A percentile compares a stretch with the other conserved stretches of the same genome.
Evolutionary conservation across 30 jellyfish, hydroid and myxozoan species (phyloP).

Genomic region (Clytia hemisphaerica): DNA sequence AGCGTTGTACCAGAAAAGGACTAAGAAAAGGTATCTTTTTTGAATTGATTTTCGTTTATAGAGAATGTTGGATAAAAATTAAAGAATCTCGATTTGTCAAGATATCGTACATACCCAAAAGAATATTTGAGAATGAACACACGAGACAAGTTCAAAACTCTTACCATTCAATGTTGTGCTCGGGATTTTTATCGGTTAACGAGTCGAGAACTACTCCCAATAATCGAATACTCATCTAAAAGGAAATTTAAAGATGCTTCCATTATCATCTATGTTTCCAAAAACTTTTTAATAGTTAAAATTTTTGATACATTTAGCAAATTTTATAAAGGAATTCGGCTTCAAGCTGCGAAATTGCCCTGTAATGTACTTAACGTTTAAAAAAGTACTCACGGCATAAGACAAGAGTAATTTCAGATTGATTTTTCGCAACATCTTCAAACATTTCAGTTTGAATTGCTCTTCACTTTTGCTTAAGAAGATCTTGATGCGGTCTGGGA

Average conservation of each 20-base stretch:
- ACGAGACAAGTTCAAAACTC: background rate
- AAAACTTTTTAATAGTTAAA: background rate
- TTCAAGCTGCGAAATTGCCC: too few species aligned
- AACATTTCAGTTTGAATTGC: conserved; percentile 14
- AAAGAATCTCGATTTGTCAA: background rate
- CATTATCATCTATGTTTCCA: background rate
- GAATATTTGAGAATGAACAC: background rate
- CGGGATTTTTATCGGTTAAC: background rate
- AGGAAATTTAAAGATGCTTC: too few species aligned
- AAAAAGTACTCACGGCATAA: conserved; percentile 4
- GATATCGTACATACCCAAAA: background rate
- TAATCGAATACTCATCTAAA: conserved; percentile 31
- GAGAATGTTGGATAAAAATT: background rate
- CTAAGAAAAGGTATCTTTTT: too few species aligned
- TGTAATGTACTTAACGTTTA: background rate
- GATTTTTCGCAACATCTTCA: conserved; percentile 23
- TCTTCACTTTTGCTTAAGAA: conserved; percentile 12
- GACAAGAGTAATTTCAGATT: conserved; percentile 17
- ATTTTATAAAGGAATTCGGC: background rate
- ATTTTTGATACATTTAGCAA: background rate
- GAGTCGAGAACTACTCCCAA: conserved; percentile 4
- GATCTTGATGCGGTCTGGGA: conserved; percentile 9
- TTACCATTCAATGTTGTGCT: conserved; percentile 19
- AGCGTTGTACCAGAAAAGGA: too few species aligned
- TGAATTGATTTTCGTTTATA: too few species aligned